These are phyloP conservation scores for Candoia aspera DNA, from an alignment of 2,113 vertebrate species.

Conservation along the genomic window DNA sequence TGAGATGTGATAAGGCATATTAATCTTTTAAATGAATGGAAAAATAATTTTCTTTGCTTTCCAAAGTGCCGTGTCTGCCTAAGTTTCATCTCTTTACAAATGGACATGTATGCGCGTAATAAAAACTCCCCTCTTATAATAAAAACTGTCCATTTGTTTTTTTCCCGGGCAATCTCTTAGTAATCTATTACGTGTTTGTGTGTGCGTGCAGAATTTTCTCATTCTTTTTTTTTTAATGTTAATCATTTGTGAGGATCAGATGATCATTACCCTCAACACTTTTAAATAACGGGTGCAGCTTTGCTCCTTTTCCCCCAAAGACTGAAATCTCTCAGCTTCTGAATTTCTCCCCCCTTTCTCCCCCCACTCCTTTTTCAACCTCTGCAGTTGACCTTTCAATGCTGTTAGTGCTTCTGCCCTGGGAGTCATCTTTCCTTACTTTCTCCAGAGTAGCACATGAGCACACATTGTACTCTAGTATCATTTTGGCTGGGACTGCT, in stretches of 20 bases:
- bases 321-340: background rate
- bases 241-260: conserved; percentile 58
- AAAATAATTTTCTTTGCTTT: conserved; percentile 67
- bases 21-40: conserved; percentile 68
- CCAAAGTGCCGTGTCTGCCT: conserved; percentile 57
- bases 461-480: too few species aligned
- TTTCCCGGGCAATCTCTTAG: conserved; percentile 17
- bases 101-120: conserved; percentile 43
- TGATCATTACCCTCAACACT: background rate
- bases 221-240: conserved; percentile 46
- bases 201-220: conserved; percentile 49
- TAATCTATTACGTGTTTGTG: conserved; percentile 43
- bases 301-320: background rate
- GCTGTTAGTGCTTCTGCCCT: background rate
- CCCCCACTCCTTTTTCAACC: background rate
- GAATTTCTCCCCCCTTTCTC: background rate
- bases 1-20: conserved; percentile 63
- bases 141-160: conserved; percentile 39
- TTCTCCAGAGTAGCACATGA: background rate
- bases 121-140: conserved; percentile 47
- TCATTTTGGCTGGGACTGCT: background rate
- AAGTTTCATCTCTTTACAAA: conserved; percentile 66
- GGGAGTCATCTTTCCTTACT: background rate
- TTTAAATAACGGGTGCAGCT: background rate
- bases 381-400: background rate